Evolutionary conservation across 2,113 vertebrate species (phyloP), one percentile per base, ranked within the genome.

Genomic region (Abramis brama): DNA sequence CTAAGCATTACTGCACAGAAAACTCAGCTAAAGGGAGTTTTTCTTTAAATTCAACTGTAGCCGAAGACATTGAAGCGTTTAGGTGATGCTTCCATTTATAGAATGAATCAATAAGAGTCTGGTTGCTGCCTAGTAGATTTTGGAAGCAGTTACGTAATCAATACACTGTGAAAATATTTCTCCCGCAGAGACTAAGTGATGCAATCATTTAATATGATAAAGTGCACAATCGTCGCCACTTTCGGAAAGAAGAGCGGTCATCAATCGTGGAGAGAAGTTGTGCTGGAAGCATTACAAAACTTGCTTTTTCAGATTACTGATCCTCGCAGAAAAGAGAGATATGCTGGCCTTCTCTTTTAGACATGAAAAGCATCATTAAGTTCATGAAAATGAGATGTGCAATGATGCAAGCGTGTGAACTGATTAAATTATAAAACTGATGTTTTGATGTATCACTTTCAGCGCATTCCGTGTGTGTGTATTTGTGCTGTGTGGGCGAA

Each of bases 101-200:
- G 87, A 76, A 70, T n/a, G 12, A 85, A 85, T 85, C 87, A 70
- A 81, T 87, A 25, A 75, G 43, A 17, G 59, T 88, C 78, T 47
- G 79, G 59, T 88, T 75, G n/a, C 78, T 57, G 59, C 73, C 45
- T 45, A 43, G 64, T 71, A 39, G 71, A 39, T 57, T 81, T 47
- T 77, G n/a, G 83, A 62, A 80, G 70, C 64, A 27, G 66, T 74
- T 83, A 43, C 50, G 25, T 83, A 73, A 83, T 73, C 79, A 17
- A 82, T 80, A 80, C 39, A 47, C 15, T 66, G 23, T 27, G 57
- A 82, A 50, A 82, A 82, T 68, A 68, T 50, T 50, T 82, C 17
- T 70, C 47, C 79, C 19, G 45, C 17, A 68, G 62, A 50, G 43
- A 82, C 62, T 30, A 27, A 81, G 57, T 25, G 79, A 81, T 66